Base-by-base conservation (phyloP, 2,113 vertebrate genomes). In the Otus sunia region DNA sequence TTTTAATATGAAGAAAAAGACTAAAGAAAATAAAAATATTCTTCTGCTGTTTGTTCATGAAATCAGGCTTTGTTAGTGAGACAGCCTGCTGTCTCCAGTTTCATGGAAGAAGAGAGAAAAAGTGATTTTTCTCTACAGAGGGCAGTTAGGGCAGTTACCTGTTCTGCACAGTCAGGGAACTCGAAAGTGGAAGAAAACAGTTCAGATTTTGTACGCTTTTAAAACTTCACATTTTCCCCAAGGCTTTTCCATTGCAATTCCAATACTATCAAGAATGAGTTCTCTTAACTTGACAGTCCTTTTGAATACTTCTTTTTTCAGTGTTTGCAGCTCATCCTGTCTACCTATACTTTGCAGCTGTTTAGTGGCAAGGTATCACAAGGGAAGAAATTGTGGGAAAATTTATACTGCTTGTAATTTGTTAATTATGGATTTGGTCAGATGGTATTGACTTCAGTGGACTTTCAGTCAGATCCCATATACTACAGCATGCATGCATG, bases 61-160 rank as follows among this genome's bases (percentile, higher is more conserved):
- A 72, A 64, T 22, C 12, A 47, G 47, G 58, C 41, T 74, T 88
- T 68, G 41, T 58, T 62, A 53, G 18, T 0, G 0, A 66, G 55
- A 18, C 41, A 76, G 25, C 0, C 0, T 73, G 32, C 32, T 15
- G 0, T 60, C 59, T 77, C 49, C 1, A 1, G 3, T 72, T 90
- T 60, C 27, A 8, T 52, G 14, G 43, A n/a, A 66, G 32, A 52
- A 43, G 52, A 79, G 17, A 59, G 32, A 39, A 84, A 52, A 85
- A 41, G 7, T 22, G 29, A 11, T 41, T 82, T n/a, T 50, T 78
- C 29, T 27, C 43, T 66, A 32, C 30, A 39, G 47, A 45, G 43
- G 43, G 43, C 17, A 45, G 41, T 41, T 41, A 78, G 60, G 32
- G 11, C n/a, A 86, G 47, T 16, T 88, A 32, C 39, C 20, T 0